A percentile compares a stretch with the other conserved stretches of the same genome.
Conservation (phyloP, 2,797 vertebrate genomes). For the Thunnus albacares region DNA sequence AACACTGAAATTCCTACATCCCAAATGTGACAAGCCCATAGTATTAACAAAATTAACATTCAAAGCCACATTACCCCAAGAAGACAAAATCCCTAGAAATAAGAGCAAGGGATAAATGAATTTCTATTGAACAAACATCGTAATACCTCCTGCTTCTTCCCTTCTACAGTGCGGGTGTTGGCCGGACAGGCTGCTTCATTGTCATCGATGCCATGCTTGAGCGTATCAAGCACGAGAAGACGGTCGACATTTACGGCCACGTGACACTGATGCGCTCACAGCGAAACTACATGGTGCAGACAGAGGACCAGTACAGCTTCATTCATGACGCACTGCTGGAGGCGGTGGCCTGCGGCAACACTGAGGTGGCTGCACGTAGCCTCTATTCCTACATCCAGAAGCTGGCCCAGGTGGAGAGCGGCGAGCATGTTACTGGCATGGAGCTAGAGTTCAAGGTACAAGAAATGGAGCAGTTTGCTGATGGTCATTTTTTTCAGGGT, state of each 20-base stretch:
- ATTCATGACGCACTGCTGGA: slow-evolving; percentile 98
- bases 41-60: slow-evolving; percentile 1
- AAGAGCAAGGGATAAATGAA: not conserved
- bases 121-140: slow-evolving; percentile 3
- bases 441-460: slow-evolving; percentile 98
- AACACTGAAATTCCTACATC: slow-evolving; percentile 7
- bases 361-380: slow-evolving; percentile 94
- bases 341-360: slow-evolving; percentile 97
- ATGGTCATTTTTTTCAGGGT: not conserved
- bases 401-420: slow-evolving; percentile 93
- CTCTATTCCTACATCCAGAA: slow-evolving; percentile 98
- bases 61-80: not conserved
- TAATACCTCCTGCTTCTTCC: not conserved
- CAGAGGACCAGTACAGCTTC: slow-evolving; percentile 99
- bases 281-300: slow-evolving; percentile 99
- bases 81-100: not conserved
- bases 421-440: slow-evolving; percentile 98
- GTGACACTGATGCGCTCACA: slow-evolving; percentile 98
- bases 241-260: slow-evolving; percentile 96
- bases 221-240: slow-evolving; percentile 97
- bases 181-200: slow-evolving; percentile 97
- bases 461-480: not conserved
- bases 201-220: slow-evolving; percentile 99
- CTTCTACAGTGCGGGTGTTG: slow-evolving; percentile 91
- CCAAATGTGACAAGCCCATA: slow-evolving; percentile 17